phyloP scores from a whole-genome alignment of 2,797 vertebrate species.

The Danionella dracula region DNA sequence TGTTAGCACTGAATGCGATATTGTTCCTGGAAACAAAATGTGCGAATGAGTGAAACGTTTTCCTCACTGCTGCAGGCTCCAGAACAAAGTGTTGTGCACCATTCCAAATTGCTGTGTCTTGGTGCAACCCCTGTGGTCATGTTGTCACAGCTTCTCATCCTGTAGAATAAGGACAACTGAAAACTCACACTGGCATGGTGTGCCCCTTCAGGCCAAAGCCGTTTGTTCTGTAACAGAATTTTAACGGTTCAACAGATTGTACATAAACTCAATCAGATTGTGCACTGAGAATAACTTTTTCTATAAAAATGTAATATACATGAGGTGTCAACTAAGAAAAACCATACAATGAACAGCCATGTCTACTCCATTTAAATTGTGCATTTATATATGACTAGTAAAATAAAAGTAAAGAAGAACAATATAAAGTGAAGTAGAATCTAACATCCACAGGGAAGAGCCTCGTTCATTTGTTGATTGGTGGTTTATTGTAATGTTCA shows the following conservation, averaged over 20 bases:
- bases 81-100: slow-evolving; percentile 2
- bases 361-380: too few relatives aligned
- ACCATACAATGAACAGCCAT: too few relatives aligned
- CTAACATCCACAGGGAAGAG: too few relatives aligned
- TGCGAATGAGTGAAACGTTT: slow-evolving; percentile 1
- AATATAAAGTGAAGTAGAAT: too few relatives aligned
- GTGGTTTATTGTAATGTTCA: too few relatives aligned
- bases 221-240: slow-evolving; percentile 13
- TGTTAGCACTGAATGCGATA: not conserved
- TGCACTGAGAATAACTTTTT: not conserved
- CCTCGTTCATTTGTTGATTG: too few relatives aligned
- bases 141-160: slow-evolving; percentile 24
- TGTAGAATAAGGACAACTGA: slow-evolving; percentile 14
- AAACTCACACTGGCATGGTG: slow-evolving; percentile 13
- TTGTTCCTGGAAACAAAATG: not conserved
- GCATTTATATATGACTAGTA: too few relatives aligned
- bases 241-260: not conserved
- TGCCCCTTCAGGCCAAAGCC: slow-evolving; percentile 8
- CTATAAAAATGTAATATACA: not conserved
- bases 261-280: not conserved
- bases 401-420: too few relatives aligned
- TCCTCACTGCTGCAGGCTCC: not conserved
- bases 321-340: too few relatives aligned
- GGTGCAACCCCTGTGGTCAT: slow-evolving; percentile 20
- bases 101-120: slow-evolving; percentile 7